Evolutionary conservation across 2,113 vertebrate species (phyloP), one percentile per base, ranked within the genome.

Genomic region (Tetrao urogallus): DNA sequence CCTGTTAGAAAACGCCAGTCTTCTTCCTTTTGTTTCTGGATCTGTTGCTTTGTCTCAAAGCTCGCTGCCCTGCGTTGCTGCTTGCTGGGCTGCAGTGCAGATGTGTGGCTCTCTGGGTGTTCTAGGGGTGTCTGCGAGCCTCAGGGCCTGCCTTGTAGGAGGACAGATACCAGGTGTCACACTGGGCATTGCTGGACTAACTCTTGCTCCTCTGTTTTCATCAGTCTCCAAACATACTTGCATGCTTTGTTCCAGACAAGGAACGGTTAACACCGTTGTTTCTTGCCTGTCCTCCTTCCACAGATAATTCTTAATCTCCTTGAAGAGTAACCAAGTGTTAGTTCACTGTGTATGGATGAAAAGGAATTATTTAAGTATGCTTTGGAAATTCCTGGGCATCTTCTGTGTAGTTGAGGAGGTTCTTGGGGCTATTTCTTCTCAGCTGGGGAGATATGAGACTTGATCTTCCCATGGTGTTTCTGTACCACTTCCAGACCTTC

Each of bases 401-500:
- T 47, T 42, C 25, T 78, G 8, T 60, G 13, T 42, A 79, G 82
- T 76, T 88, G 72, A 74, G 69, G 30, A 91, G 27, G 13, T 80
- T 92, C 47, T 75, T 52, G 63, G 38, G 34, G 72, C 56, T 92
- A 0, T 93, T 92, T 92, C 7, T 88, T 67, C 64, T 77, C 84
- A 28, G 5, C 45, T 1, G 15, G 72, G 42, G 27, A 85, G 11
- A 9, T 42, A 6, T 27, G 5, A 16, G 63, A 10, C 47, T 73
- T 48, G 58, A 15, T 82, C n/a, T 76, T 90, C 60, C 38, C 13
- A 1, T 89, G 86, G 17, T 94, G 67, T 60, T 92, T 93, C 81
- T 92, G 66, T 92, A 90, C 72, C 42, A 11, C 45, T 93, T 89
- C 56, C 82, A 93, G 79, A 64, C 72, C 60, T 48, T 89, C 30